A percentile compares a stretch with the other conserved stretches of the same genome.
Evolutionary conservation across 2,113 vertebrate species (phyloP).

Genomic region (Anolis carolinensis): DNA sequence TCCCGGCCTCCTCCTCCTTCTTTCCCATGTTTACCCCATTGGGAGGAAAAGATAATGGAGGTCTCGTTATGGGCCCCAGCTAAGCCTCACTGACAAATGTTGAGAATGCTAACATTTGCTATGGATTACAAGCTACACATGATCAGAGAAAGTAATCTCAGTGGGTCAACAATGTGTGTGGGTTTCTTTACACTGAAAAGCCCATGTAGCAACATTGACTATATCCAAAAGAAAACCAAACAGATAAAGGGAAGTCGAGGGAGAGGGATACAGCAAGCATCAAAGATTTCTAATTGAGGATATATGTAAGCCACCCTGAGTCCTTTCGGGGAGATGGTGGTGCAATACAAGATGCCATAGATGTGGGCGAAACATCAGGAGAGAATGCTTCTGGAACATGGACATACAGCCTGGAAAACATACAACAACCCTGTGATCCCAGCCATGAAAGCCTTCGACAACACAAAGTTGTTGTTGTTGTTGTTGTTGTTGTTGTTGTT

Average conservation of each 20-base stretch:
- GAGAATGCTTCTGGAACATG: too few relatives aligned
- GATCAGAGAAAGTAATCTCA: slow-evolving; percentile 11
- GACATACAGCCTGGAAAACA: too few relatives aligned
- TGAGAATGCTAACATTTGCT: slow-evolving; percentile 11
- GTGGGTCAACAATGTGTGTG: not conserved
- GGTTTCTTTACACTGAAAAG: not conserved
- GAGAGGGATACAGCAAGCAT: not conserved
- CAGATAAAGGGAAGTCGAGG: not conserved
- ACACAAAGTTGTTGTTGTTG: too few relatives aligned
- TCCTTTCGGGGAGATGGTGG: too few relatives aligned
- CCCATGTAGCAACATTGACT: not conserved
- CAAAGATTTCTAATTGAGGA: not conserved
- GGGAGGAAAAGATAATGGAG: slow-evolving; percentile 2
- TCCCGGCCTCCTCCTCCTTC: not conserved
- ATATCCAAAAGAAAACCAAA: not conserved
- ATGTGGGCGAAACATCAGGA: too few relatives aligned
- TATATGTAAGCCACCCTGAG: too few relatives aligned
- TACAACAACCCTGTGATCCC: too few relatives aligned
- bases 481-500: too few relatives aligned
- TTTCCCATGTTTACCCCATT: slow-evolving; percentile 37
- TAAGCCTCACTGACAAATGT: slow-evolving; percentile 23
- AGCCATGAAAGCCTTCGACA: too few relatives aligned
- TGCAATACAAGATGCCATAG: too few relatives aligned
- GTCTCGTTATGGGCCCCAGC: not conserved
- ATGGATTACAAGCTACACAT: not conserved